Evolutionary conservation across 2,113 vertebrate genomes (phyloP).

Genomic region (Macquaria australasica): DNA sequence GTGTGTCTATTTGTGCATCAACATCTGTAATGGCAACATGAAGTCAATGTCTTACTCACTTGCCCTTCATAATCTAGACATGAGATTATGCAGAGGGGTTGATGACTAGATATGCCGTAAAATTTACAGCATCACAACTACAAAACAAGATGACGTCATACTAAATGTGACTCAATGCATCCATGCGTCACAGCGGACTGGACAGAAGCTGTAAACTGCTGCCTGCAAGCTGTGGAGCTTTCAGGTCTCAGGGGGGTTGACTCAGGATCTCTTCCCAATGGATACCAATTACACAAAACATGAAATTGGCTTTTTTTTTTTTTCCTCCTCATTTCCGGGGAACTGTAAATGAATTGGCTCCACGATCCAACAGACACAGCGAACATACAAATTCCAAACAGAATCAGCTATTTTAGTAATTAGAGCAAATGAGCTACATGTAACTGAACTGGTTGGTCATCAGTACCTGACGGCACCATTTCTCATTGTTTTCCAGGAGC

Average conservation of each 20-base stretch:
- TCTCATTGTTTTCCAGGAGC: neutral
- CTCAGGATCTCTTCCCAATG: conserved; percentile 15
- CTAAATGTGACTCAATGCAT: conserved; percentile 32
- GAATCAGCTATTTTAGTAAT: conserved; percentile 42
- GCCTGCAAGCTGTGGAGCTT: neutral
- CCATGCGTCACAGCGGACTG: neutral
- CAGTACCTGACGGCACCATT: conserved; percentile 19
- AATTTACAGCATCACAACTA: neutral
- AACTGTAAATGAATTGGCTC: neutral
- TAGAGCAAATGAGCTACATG: conserved; percentile 35
- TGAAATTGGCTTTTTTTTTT: neutral
- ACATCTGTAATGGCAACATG: neutral
- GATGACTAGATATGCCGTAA: neutral
- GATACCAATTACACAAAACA: conserved; percentile 36
- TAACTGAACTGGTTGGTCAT: conserved; percentile 6
- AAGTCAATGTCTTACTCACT: conserved; percentile 1
- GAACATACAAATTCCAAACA: neutral
- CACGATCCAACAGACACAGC: neutral
- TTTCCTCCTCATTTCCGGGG: neutral
- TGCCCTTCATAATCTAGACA: neutral
- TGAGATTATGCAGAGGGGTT: neutral
- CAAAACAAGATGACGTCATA: neutral
- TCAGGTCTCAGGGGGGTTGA: conserved; percentile 17
- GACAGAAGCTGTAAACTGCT: neutral
- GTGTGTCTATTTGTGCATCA: neutral